Evolutionary conservation across 2,888 invertebrate genomes (phyloP).

Genomic region (Platycheirus rosarum): DNA sequence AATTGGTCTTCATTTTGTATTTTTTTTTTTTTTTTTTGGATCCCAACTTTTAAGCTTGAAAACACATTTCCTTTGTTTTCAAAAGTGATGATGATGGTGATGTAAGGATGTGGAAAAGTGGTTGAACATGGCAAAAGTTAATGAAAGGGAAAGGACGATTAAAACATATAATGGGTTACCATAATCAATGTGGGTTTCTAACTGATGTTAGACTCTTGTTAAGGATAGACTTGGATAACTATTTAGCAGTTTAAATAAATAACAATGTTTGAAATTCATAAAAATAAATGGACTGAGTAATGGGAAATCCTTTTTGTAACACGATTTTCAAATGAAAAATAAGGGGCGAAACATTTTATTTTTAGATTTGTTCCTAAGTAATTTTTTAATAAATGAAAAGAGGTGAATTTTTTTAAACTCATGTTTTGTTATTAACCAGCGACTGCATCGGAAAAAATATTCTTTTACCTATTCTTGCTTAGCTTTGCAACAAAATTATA

Average conservation of each 20-base stretch:
- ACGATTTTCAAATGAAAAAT: neutral
- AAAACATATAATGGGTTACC: constrained; percentile 23
- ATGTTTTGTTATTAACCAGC: too few species aligned
- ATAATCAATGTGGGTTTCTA: constrained; percentile 44
- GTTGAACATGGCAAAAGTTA: neutral
- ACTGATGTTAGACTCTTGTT: neutral
- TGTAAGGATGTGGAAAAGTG: constrained; percentile 1
- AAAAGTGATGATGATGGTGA: neutral
- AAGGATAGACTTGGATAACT: neutral
- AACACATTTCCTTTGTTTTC: constrained; percentile 4
- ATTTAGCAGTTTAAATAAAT: neutral
- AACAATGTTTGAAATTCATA: neutral
- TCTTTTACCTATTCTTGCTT: too few species aligned
- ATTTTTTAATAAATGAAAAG: too few species aligned
- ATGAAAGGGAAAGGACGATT: constrained; percentile 8
- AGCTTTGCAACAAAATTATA: too few species aligned
- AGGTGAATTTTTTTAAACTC: too few species aligned
- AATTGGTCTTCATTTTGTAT: constrained; percentile 41
- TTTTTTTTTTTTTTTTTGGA: constrained; percentile 1
- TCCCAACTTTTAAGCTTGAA: neutral
- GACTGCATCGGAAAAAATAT: too few species aligned
- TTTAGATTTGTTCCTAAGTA: too few species aligned
- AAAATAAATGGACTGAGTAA: neutral
- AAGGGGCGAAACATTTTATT: too few species aligned
- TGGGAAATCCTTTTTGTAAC: neutral